Conservation (phyloP, 2,888 invertebrate species). For the Phytoseiulus persimilis region DNA sequence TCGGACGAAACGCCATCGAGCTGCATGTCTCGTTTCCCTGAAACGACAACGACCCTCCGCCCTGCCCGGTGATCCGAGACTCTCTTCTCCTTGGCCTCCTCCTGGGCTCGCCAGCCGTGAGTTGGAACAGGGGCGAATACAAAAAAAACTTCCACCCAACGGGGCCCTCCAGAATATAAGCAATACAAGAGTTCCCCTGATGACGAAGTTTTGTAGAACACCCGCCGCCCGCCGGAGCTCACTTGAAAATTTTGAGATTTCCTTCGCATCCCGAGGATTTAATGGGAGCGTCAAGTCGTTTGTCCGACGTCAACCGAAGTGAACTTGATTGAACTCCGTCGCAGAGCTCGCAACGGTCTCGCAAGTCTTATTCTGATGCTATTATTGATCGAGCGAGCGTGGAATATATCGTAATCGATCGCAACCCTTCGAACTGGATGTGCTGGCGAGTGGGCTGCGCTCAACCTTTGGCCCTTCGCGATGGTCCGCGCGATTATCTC, state of each 20-base stretch:
- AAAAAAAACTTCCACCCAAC: not conserved
- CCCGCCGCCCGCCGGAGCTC: not conserved
- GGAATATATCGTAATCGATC: not conserved
- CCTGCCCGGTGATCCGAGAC: not conserved
- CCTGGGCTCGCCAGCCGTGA: not conserved
- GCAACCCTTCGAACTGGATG: not conserved
- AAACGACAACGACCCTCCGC: not conserved
- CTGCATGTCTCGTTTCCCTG: not conserved
- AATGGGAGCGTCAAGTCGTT: too few species aligned
- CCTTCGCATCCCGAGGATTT: too few species aligned
- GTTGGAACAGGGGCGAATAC: not conserved
- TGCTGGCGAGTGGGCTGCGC: not conserved
- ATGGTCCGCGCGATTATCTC: not conserved
- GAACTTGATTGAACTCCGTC: too few species aligned
- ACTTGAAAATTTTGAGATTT: too few species aligned
- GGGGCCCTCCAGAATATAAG: not conserved
- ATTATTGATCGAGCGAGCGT: not conserved
- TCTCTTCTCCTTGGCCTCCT: not conserved
- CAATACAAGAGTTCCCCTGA: not conserved
- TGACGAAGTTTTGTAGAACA: not conserved
- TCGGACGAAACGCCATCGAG: not conserved
- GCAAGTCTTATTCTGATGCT: too few species aligned
- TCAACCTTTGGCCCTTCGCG: not conserved
- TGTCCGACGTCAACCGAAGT: too few species aligned
- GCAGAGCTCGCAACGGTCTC: too few species aligned